Conservation (phyloP, 2,113 vertebrate species). For the Perognathus longimembris region DNA sequence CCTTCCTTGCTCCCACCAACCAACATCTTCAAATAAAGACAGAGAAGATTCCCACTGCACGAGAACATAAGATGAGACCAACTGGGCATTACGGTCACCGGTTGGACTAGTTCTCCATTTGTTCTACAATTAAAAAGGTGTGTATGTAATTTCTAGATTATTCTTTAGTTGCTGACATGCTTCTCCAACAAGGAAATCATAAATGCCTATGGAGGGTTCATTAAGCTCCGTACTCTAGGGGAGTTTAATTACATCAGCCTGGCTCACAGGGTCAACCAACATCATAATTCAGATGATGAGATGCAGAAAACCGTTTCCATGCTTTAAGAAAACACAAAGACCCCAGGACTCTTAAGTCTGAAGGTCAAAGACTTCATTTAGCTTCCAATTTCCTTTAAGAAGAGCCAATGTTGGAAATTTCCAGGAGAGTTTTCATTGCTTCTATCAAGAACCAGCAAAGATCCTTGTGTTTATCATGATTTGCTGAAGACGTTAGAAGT, state of each 20-base stretch:
- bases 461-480: not conserved
- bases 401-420: not conserved
- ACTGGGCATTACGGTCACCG: not conserved
- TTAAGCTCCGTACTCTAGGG: not conserved
- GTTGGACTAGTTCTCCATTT: not conserved
- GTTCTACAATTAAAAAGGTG: constrained; percentile 9
- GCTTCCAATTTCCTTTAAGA: constrained; percentile 19
- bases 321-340: not conserved
- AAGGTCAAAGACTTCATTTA: not conserved
- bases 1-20: not conserved
- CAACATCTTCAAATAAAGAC: not conserved
- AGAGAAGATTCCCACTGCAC: not conserved
- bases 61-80: not conserved
- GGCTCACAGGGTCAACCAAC: not conserved
- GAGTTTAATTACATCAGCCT: not conserved
- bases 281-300: not conserved
- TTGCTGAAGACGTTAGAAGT: constrained; percentile 6
- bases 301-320: not conserved
- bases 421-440: not conserved
- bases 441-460: not conserved
- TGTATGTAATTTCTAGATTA: not conserved
- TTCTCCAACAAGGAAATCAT: constrained; percentile 8
- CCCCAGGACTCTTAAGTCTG: not conserved
- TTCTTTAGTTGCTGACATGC: not conserved
- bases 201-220: not conserved